phyloP scores from a whole-genome alignment of 2,888 invertebrate species.

The Mythimna lalbum region DNA sequence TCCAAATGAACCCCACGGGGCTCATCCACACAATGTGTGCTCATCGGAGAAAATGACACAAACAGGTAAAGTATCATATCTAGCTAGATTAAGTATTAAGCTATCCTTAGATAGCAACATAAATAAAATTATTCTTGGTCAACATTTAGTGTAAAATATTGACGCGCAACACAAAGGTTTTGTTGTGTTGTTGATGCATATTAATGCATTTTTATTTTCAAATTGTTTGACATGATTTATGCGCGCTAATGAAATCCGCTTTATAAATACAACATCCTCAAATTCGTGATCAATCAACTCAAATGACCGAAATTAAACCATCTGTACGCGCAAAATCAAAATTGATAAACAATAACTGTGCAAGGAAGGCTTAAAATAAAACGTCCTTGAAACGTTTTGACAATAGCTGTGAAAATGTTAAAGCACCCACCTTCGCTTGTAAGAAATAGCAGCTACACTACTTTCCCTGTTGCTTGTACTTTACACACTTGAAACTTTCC shows the following conservation, averaged over 20 bases:
- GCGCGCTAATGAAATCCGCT: neutral
- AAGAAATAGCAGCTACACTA: conserved; percentile 50
- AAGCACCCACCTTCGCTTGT: conserved; percentile 47
- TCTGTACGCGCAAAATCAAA: neutral
- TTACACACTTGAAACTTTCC: conserved; percentile 61
- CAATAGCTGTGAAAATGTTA: conserved; percentile 31
- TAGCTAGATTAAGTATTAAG: too few species aligned
- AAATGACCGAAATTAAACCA: neutral
- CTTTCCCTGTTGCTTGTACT: conserved; percentile 69
- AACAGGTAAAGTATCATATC: conserved; percentile 89
- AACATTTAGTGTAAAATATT: neutral
- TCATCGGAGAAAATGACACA: conserved; percentile 97
- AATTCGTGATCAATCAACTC: neutral
- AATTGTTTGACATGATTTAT: neutral
- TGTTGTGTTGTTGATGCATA: neutral
- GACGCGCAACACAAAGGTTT: neutral
- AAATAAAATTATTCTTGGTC: neutral
- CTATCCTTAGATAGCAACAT: neutral
- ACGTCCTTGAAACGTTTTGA: conserved; percentile 25
- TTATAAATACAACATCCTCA: neutral
- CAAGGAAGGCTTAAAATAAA: conserved; percentile 7
- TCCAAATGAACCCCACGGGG: conserved; percentile 78
- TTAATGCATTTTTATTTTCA: neutral
- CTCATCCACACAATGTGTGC: conserved; percentile 91
- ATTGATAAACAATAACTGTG: neutral